phyloP scores from a whole-genome alignment of 2,113 vertebrate species.

The Felis catus region F.catus_Fca126_mat1.0 CM031414.1:19527501-19528000 shows the following conservation, averaged over 20 bases:
- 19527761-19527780: background rate
- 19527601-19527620: background rate
- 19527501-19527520: background rate
- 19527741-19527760: background rate
- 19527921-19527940: background rate
- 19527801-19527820: background rate
- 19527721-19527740: background rate
- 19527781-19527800: background rate
- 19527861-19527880: background rate
- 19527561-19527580: background rate
- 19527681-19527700: background rate
- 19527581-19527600: background rate
- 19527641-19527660: background rate
- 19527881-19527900: background rate
- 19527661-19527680: background rate
- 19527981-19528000: background rate
- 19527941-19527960: background rate
- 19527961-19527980: background rate
- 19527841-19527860: background rate
- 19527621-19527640: conserved; percentile 11
- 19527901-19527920: background rate
- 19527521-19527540: fast-evolving
- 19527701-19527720: background rate
- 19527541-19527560: background rate
- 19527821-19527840: background rate